phyloP scores from a whole-genome alignment of 1,140 invertebrate species.

The Drosophila fuyamai region DNA sequence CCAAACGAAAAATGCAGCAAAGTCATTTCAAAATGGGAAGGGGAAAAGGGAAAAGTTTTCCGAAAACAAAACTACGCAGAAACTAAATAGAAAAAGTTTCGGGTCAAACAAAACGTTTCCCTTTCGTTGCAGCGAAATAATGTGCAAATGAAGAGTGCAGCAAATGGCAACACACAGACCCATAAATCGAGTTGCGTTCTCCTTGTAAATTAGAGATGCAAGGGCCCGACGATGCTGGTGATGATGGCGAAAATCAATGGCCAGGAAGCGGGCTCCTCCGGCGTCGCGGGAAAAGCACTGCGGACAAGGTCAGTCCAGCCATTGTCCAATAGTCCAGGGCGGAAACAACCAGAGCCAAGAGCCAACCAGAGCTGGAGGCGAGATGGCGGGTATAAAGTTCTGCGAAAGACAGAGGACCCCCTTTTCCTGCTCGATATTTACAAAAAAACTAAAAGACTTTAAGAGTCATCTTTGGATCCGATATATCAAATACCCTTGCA shows the following conservation, averaged over 20 bases:
- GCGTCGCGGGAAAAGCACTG: conserved; percentile 15
- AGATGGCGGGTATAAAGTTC: conserved; percentile 16
- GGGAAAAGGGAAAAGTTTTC: conserved; percentile 39
- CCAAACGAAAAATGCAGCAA: conserved; percentile 19
- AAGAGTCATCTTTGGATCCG: neutral
- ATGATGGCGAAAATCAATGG: conserved; percentile 68
- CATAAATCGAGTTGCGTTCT: conserved; percentile 66
- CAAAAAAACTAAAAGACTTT: conserved; percentile 5
- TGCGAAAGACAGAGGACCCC: conserved; percentile 6
- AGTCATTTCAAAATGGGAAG: neutral
- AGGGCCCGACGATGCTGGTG: neutral
- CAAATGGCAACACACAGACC: conserved; percentile 10
- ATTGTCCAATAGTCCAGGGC: conserved; percentile 51
- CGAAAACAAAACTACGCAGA: conserved; percentile 50
- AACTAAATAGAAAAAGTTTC: conserved; percentile 60
- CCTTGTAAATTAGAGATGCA: conserved; percentile 54
- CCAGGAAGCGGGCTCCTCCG: conserved; percentile 42
- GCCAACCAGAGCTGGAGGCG: conserved; percentile 2
- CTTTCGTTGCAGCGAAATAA: conserved; percentile 38
- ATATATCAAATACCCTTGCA: neutral
- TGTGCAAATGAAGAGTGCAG: conserved; percentile 41
- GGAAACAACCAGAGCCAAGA: conserved; percentile 28
- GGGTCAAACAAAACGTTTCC: conserved; percentile 39
- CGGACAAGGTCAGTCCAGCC: conserved; percentile 54
- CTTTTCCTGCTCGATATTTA: conserved; percentile 6